Evolutionary conservation across 1,140 invertebrate species (phyloP).

Genomic region (Bombus cullumanus): DNA sequence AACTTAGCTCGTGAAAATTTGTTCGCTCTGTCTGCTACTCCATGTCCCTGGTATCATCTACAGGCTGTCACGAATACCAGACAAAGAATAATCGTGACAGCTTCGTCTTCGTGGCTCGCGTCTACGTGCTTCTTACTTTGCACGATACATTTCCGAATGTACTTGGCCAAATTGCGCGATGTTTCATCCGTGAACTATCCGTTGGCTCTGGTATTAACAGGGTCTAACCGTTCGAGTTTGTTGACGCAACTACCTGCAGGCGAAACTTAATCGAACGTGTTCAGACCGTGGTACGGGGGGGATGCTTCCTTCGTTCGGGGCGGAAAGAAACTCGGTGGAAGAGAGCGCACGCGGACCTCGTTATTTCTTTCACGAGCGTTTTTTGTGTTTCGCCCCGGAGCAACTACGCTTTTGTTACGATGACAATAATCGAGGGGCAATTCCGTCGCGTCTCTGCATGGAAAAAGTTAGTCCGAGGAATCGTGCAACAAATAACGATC

Average conservation of each 20-base stretch:
- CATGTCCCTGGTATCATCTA: not conserved
- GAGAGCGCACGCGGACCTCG: not conserved
- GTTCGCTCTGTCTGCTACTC: not conserved
- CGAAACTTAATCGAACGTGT: conserved; percentile 11
- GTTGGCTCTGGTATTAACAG: not conserved
- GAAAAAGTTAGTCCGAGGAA: conserved; percentile 8
- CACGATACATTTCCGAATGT: not conserved
- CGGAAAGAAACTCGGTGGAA: not conserved
- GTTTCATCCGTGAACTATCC: not conserved
- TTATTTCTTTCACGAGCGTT: conserved; percentile 34
- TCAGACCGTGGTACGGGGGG: not conserved
- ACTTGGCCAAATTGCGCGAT: not conserved
- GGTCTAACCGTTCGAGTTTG: not conserved
- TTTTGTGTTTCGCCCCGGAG: not conserved
- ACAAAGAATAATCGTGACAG: conserved; percentile 5
- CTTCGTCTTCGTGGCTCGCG: not conserved
- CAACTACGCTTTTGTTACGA: conserved; percentile 4
- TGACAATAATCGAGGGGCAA: conserved; percentile 32
- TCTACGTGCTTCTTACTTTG: not conserved
- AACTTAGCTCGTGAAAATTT: not conserved
- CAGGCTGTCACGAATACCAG: not conserved
- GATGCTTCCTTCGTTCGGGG: not conserved
- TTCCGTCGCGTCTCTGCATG: conserved; percentile 4
- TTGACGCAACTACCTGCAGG: not conserved
- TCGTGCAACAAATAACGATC: conserved; percentile 36